These are phyloP conservation scores for Arothron firmamentum DNA, from an alignment of 2,113 vertebrate genomes.

Conservation along the genomic window DNA sequence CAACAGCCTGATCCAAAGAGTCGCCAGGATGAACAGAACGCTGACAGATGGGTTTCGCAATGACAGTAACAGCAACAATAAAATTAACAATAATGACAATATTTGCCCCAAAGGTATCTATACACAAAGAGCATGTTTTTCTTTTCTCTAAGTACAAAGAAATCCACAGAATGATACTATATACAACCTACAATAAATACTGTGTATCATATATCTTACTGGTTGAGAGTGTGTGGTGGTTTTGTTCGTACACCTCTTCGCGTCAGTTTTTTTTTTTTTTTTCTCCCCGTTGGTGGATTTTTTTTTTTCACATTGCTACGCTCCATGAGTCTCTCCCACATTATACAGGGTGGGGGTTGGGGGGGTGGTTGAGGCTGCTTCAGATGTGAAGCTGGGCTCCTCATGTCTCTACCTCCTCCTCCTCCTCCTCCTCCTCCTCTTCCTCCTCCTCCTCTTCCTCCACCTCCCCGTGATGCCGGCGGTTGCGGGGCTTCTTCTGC, in stretches of 20 bases:
- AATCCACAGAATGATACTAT: constrained; percentile 81
- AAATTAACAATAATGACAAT: constrained; percentile 74
- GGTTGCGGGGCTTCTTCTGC: constrained; percentile 94
- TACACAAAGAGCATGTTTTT: constrained; percentile 76
- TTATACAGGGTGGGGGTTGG: constrained; percentile 27
- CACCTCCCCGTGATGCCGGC: constrained; percentile 84
- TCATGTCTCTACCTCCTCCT: constrained; percentile 84
- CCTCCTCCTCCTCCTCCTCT: constrained; percentile 55
- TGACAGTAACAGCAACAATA: constrained; percentile 74
- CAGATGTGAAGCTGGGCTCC: constrained; percentile 39
- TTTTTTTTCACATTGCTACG: constrained; percentile 46
- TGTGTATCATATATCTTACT: constrained; percentile 76
- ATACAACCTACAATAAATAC: constrained; percentile 95
- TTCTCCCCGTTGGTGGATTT: constrained; percentile 47
- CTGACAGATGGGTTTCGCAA: constrained; percentile 51
- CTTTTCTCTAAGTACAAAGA: constrained; percentile 77
- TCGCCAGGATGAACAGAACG: constrained; percentile 40
- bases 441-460: constrained; percentile 51
- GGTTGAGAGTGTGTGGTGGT: constrained; percentile 58
- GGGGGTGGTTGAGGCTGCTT: constrained; percentile 25
- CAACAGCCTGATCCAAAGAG: constrained; percentile 53
- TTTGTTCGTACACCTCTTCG: constrained; percentile 43
- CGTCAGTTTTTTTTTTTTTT: constrained; percentile 51
- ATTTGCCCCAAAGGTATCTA: constrained; percentile 76
- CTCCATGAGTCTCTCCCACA: constrained; percentile 65